Percentiles rank a stretch among this genome's conserved stretches.
phyloP scores from a whole-genome alignment of 1,140 invertebrate genomes.

The Daktulosphaira vitifoliae region DNA sequence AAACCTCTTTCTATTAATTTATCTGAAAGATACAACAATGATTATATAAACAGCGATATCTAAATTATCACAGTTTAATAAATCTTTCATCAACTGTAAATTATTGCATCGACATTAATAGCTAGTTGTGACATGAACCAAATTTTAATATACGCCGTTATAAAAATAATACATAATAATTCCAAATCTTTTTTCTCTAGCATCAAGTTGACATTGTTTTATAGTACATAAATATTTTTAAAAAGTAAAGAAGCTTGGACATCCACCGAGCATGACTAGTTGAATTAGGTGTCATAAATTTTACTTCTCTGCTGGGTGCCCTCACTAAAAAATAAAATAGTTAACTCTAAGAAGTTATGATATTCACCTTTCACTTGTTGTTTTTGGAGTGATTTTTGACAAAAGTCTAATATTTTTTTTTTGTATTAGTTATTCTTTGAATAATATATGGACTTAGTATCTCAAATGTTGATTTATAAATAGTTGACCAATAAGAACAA shows the following conservation, averaged over 20 bases:
- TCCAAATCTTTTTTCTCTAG: not conserved
- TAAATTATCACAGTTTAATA: not conserved
- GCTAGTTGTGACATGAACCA: not conserved
- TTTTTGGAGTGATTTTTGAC: not conserved
- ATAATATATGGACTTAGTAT: not conserved
- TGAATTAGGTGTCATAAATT: not conserved
- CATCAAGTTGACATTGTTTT: not conserved
- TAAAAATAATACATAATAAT: not conserved
- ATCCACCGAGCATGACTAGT: not conserved
- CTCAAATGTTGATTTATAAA: not conserved
- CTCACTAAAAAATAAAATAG: not conserved
- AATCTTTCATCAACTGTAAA: not conserved
- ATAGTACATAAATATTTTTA: conserved; percentile 10
- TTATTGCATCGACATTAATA: not conserved
- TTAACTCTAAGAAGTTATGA: not conserved
- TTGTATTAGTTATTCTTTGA: not conserved
- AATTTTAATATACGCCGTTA: not conserved
- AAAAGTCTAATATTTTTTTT: not conserved
- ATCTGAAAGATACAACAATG: not conserved
- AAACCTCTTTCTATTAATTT: not conserved
- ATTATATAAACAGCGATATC: not conserved
- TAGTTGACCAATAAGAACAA: not conserved
- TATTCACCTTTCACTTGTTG: conserved; percentile 3
- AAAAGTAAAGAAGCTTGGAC: not conserved
- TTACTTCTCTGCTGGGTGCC: not conserved